Conservation (phyloP, 2,888 invertebrate species). For the Athalia rosae region DNA sequence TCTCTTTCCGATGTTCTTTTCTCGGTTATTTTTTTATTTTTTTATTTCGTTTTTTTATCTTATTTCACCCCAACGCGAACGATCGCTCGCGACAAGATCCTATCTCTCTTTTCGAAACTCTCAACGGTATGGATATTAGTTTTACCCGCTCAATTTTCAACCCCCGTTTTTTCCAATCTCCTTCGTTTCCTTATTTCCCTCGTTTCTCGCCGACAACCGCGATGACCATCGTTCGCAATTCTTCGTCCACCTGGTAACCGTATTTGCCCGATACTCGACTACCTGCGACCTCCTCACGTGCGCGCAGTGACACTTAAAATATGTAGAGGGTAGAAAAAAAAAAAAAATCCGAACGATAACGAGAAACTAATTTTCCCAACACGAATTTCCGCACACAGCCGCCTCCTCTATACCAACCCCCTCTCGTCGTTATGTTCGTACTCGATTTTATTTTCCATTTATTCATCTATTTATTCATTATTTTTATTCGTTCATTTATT, state of each 20-base stretch:
- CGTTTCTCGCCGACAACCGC: too few relatives aligned
- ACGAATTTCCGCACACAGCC: slow-evolving; percentile 62
- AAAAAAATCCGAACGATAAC: slow-evolving; percentile 42
- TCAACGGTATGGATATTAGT: background rate
- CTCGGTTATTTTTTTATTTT: background rate
- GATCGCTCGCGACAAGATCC: background rate
- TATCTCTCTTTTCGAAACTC: background rate
- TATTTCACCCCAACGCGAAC: background rate
- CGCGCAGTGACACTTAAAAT: background rate
- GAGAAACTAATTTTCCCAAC: slow-evolving; percentile 68
- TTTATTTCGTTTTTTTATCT: background rate
- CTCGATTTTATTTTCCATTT: slow-evolving; percentile 59
- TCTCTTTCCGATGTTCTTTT: background rate
- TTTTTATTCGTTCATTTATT: background rate
- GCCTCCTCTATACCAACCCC: slow-evolving; percentile 49
- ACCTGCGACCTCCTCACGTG: background rate
- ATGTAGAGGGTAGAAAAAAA: too few relatives aligned
- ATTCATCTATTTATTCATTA: background rate
- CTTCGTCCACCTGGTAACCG: too few relatives aligned
- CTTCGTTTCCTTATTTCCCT: too few relatives aligned
- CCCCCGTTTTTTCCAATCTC: too few relatives aligned
- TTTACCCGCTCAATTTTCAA: background rate
- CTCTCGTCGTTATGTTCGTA: slow-evolving; percentile 58
- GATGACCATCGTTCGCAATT: too few relatives aligned
- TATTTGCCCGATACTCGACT: too few relatives aligned